Evolutionary conservation across 2,797 vertebrate genomes (phyloP), one percentile per base, ranked within the genome.

Genomic region (Sternotherus odoratus): DNA sequence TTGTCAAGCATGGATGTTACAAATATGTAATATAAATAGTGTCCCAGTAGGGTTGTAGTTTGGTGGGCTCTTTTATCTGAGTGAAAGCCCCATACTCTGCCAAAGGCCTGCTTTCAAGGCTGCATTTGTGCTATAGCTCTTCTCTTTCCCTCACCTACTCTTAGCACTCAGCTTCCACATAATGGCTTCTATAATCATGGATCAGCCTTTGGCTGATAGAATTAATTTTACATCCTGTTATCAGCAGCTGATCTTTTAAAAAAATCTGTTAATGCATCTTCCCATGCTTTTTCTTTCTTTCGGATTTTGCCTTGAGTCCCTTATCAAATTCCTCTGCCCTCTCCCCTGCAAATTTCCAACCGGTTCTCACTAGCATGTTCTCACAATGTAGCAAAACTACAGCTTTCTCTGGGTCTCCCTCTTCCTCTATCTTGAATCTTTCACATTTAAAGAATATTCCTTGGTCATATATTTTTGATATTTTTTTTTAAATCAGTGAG

Each of bases 401-500:
- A 81, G 78, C n/a, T 85, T 85, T 53, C 19, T 51, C 33, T 39
- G 88, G 69, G 16, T 16, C 89, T 48, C 28, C 24, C 56, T 26
- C 33, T 53, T 77, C 33, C n/a, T 79, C 86, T 94, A 48, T 54
- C 15, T 33, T 54, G 83, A 33, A 90, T 95, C 92, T 85, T 57
- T 94, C 57, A 87, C 82, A 46, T 91, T 87, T 93, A 77, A 90
- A 82, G 78, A 36, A 12, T 79, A 81, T 91, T 89, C 56, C 43
- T 30, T 93, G 89, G 74, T 46, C 94, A 15, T 2, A 5, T 36
- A 12, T 74, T 83, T 57, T 69, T 80, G 77, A 96, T 1, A 6
- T 94, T 92, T 94, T 79, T 93, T 79, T 93, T 88, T 33, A 79
- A 50, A 75, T 78, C 51, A 91, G 63, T 30, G 63, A 90, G 95